A percentile compares a stretch with the other conserved stretches of the same genome.
Conservation (phyloP, 2,888 invertebrate genomes). For the Eupithecia inturbata region DNA sequence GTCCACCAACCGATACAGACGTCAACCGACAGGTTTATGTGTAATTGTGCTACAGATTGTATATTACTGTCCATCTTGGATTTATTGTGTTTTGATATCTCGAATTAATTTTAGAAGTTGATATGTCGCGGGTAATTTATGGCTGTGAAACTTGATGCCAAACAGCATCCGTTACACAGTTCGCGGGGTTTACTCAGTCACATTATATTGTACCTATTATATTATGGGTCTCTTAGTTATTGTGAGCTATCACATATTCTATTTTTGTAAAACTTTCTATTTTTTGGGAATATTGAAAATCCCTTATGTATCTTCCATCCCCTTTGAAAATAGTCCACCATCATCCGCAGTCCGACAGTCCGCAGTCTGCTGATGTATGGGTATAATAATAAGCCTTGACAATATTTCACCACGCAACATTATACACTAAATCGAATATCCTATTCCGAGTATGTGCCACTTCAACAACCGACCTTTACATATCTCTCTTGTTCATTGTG, state of each 20-base stretch:
- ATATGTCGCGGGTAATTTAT: slow-evolving; percentile 35
- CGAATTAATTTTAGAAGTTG: slow-evolving; percentile 37
- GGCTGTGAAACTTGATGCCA: slow-evolving; percentile 24
- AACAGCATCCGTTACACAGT: slow-evolving; percentile 23
- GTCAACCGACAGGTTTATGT: slow-evolving; percentile 56
- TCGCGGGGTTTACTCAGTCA: slow-evolving; percentile 9
- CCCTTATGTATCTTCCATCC: background rate
- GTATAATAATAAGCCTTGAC: background rate
- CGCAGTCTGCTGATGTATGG: background rate
- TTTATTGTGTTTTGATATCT: slow-evolving; percentile 49
- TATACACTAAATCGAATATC: background rate
- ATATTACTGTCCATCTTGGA: slow-evolving; percentile 45
- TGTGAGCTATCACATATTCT: background rate
- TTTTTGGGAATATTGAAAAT: background rate
- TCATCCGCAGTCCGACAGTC: background rate
- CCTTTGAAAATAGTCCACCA: background rate
- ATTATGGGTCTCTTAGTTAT: too few relatives aligned
- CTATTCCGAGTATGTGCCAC: background rate
- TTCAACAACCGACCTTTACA: background rate
- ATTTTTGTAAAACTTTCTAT: background rate
- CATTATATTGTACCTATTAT: background rate
- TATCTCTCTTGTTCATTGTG: slow-evolving; percentile 12
- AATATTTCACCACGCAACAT: background rate
- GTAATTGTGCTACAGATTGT: slow-evolving; percentile 51
- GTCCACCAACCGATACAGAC: slow-evolving; percentile 51